Base-by-base conservation (phyloP, 2,888 invertebrate genomes). In the Melinaea marsaeus region DNA sequence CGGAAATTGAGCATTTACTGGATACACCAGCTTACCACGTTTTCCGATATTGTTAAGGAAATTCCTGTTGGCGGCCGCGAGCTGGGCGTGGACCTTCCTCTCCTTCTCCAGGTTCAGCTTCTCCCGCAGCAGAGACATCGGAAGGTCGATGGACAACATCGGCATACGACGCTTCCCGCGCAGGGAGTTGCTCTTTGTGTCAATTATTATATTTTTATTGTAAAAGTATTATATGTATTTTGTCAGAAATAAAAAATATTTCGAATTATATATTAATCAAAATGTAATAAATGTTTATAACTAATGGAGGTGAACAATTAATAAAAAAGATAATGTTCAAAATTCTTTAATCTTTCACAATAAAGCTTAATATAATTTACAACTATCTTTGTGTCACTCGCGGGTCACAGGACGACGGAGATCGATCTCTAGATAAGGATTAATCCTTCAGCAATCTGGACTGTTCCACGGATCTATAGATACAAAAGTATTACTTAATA, bases 61-160 rank as follows among this genome's bases (percentile, higher is more conserved):
- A 77, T 94, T 93, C 68, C 95, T 92, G 88, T 96, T 96, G 69
- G 79, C 84, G 0, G 80, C 84, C 0, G 87, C 89, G 69, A 93
- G 92, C 72, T 93, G 92, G 51, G 92, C 92, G 75, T 92, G 84
- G 61, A 91, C 89, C 80, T 95, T 94, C 74, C 97, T 92, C 66
- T 95, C 95, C 75, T 96, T 94, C 88, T 96, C 96, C 72, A 95
- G 85, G 69, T 95, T 90, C 60, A 96, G 92, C 74, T 95, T 93
- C 82, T 96, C 94, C 62, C 97, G 93, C 69, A 97, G 92, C 68
- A 97, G 95, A 74, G 97, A 96, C 91, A 97, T 89, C 2, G 97
- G 95, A 89, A 96, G 94, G 74, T 95, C 95, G 86, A 97, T 96
- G 77, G 97, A 97, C 74, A 97, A 90, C 46, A 95, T 95, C 4